Evolutionary conservation across 2,113 vertebrate species (phyloP), one percentile per base, ranked within the genome.

Genomic region (human (Homo sapiens)): DNA sequence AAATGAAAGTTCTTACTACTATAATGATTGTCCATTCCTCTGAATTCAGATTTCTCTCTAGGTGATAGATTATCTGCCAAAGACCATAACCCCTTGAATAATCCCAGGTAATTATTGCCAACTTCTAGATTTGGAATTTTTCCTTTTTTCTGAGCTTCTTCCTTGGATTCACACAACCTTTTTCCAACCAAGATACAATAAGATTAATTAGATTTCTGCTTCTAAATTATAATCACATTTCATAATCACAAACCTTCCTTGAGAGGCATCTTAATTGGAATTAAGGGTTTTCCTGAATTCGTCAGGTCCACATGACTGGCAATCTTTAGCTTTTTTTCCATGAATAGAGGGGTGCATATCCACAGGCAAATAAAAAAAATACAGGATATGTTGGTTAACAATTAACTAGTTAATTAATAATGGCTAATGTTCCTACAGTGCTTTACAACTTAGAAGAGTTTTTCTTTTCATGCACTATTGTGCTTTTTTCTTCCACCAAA

Each of bases 201-300:
- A 76, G 92, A 76, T 6, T n/a, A 87, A 32, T 90, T 50, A 43
- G 6, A 75, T 55, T 55, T 78, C 48, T 70, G 25, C 57, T 82
- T 95, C 45, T 57, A 83, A 89, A 45, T 91, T 25, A 84, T 66
- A 84, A 68, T 86, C 79, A 92, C 57, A 64, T 96, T 93, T 22
- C 32, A 81, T 16, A 81, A 68, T 81, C 90, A 93, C 52, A 55
- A 55, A 18, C 52, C 40, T 10, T 90, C 35, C 13, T 79, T 73
- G 30, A 75, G 43, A 86, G 11, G 92, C 43, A 76, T 50, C 13
- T 89, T 80, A 43, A 43, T 76, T 87, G 64, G 35, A 89, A 70
- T 66, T 82, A 59, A 2, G 95, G 22, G 6, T 66, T 82, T 92
- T 55, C 38, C 66, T 95, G 75, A 76, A 82, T 64, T 64, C 8